Evolutionary conservation across 2,888 invertebrate species (phyloP).

Genomic region (Agrochola litura): DNA sequence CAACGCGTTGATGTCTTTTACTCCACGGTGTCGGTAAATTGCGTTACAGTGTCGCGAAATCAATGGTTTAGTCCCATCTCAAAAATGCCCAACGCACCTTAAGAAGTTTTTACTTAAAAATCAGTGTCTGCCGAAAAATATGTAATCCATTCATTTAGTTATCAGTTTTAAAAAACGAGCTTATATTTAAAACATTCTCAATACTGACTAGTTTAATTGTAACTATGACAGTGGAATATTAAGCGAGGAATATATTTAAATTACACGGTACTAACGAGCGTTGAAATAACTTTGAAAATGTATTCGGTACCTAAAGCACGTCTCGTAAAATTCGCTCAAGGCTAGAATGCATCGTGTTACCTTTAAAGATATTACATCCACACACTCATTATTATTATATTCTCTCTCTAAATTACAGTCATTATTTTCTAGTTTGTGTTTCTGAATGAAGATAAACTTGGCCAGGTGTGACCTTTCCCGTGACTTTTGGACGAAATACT

Average conservation of each 20-base stretch:
- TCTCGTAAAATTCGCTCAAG: neutral
- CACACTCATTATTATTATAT: neutral
- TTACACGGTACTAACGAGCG: constrained; percentile 15
- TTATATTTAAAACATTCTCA: constrained; percentile 1
- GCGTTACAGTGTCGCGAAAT: no score
- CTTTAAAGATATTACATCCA: neutral
- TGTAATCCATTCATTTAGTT: neutral
- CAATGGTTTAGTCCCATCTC: no score
- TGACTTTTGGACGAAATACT: neutral
- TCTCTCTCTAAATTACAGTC: no score
- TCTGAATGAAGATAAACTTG: neutral
- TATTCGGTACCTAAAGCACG: neutral
- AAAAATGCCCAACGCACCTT: no score
- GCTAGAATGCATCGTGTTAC: neutral
- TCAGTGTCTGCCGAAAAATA: neutral
- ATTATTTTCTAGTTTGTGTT: neutral
- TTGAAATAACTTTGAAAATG: constrained; percentile 4
- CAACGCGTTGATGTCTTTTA: no score
- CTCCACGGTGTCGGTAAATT: no score
- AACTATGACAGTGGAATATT: constrained; percentile 15
- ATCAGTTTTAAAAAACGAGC: neutral
- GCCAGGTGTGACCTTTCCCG: neutral
- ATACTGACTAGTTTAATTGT: neutral
- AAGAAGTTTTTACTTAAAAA: no score
- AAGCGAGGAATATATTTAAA: constrained; percentile 29